Conservation (phyloP, 2,797 vertebrate genomes). For the Melanotaenia pygmaea region DNA sequence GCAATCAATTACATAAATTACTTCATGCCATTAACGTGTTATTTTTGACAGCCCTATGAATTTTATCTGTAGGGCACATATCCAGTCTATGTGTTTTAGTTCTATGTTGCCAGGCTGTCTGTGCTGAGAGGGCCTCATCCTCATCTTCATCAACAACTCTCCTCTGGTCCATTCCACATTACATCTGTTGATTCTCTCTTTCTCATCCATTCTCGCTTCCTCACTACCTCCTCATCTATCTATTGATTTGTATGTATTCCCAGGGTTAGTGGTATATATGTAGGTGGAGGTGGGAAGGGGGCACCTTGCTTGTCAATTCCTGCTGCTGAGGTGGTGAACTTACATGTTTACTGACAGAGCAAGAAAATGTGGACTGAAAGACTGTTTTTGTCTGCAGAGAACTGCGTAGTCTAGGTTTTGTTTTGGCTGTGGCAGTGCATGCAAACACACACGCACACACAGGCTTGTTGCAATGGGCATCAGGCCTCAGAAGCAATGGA, state of each 20-base stretch:
- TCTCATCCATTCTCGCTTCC: conserved; percentile 17
- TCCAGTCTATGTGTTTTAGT: conserved; percentile 25
- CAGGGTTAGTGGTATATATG: conserved; percentile 5
- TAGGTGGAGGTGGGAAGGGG: conserved; percentile 16
- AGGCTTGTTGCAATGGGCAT: conserved; percentile 31
- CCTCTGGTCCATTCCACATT: conserved; percentile 42
- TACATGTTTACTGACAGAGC: neutral
- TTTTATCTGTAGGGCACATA: neutral
- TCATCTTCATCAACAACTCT: conserved; percentile 53
- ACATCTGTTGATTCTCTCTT: conserved; percentile 61
- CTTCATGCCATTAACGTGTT: too few species aligned
- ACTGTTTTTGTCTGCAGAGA: conserved; percentile 1
- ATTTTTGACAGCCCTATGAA: too few species aligned
- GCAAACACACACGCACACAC: conserved; percentile 14
- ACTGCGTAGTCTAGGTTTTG: neutral
- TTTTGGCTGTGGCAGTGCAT: neutral
- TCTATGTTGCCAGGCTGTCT: conserved; percentile 37
- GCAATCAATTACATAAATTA: too few species aligned
- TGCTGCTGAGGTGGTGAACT: neutral
- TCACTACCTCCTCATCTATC: conserved; percentile 5
- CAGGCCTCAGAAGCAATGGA: conserved; percentile 46
- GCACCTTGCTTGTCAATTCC: conserved; percentile 36
- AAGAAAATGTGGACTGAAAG: neutral
- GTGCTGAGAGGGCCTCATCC: conserved; percentile 43
- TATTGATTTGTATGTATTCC: conserved; percentile 11